phyloP scores from a whole-genome alignment of 2,797 vertebrate species.

The Anguilla anguilla region DNA sequence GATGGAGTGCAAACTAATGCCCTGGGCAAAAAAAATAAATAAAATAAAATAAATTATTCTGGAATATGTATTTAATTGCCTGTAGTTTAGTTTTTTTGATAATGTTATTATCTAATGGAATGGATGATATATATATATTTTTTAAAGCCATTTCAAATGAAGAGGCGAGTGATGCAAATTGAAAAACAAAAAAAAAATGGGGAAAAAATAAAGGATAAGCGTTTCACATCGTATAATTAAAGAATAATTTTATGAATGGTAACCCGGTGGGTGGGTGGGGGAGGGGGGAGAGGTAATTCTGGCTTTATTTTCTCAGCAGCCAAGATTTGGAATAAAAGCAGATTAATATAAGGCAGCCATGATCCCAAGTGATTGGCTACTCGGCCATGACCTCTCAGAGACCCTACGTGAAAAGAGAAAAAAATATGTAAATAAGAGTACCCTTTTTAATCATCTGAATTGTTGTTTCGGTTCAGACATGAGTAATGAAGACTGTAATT shows the following conservation, averaged over 20 bases:
- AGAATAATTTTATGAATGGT: not conserved
- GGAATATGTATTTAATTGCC: slow-evolving; percentile 74
- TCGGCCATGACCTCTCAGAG: not conserved
- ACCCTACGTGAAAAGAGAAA: not conserved
- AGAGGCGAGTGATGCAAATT: slow-evolving; percentile 16
- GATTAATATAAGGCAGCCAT: slow-evolving; percentile 13
- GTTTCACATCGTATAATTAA: slow-evolving; percentile 1
- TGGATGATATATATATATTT: not conserved
- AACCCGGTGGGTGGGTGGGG: too few relatives aligned
- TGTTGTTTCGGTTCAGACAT: not conserved
- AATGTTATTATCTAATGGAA: slow-evolving; percentile 69
- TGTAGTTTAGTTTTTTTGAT: slow-evolving; percentile 64
- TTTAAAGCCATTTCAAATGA: slow-evolving; percentile 38
- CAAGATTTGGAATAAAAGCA: not conserved
- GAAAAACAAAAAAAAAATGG: not conserved
- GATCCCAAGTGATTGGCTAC: not conserved
- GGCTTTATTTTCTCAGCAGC: slow-evolving; percentile 3
- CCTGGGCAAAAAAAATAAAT: slow-evolving; percentile 57
- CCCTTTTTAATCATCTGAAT: slow-evolving; percentile 4
- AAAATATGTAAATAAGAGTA: not conserved
- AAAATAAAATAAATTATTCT: slow-evolving; percentile 37
- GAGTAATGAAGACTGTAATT: slow-evolving; percentile 12
- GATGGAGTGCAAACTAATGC: slow-evolving; percentile 67
- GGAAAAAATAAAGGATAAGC: not conserved
- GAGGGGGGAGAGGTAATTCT: not conserved